Percentiles rank a stretch among this genome's conserved stretches.
phyloP scores from a whole-genome alignment of 2,113 vertebrate genomes.

The Smithornis capensis region DNA sequence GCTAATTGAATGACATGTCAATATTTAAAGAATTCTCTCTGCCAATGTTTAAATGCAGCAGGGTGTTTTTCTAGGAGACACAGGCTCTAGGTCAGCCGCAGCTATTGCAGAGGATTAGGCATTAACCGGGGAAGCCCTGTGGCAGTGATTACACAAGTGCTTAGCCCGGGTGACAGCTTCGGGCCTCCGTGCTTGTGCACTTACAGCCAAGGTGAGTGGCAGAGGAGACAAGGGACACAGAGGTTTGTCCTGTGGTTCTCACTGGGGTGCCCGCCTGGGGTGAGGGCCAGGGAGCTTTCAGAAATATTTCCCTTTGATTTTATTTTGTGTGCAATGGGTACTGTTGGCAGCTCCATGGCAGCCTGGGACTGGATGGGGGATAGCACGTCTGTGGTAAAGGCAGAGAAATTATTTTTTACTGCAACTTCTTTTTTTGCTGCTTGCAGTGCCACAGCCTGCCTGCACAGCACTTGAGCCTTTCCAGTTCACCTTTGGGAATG shows the following conservation, averaged over 20 bases:
- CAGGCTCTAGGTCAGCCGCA: neutral
- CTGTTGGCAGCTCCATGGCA: neutral
- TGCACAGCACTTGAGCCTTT: neutral
- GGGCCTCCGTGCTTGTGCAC: neutral
- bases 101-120: conserved; percentile 42
- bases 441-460: neutral
- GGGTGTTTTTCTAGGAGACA: neutral
- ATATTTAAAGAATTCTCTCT: neutral
- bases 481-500: neutral
- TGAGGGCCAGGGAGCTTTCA: neutral
- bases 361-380: neutral
- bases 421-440: neutral
- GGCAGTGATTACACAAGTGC: neutral
- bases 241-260: neutral
- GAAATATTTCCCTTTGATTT: neutral
- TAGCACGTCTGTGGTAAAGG: neutral
- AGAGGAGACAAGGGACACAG: neutral
- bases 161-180: neutral
- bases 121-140: conserved; percentile 46
- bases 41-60: neutral
- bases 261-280: neutral
- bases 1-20: neutral
- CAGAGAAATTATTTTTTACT: neutral
- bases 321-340: neutral
- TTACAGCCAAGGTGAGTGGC: neutral